Conservation (phyloP, 2,888 invertebrate species). For the Tinea trinotella region DNA sequence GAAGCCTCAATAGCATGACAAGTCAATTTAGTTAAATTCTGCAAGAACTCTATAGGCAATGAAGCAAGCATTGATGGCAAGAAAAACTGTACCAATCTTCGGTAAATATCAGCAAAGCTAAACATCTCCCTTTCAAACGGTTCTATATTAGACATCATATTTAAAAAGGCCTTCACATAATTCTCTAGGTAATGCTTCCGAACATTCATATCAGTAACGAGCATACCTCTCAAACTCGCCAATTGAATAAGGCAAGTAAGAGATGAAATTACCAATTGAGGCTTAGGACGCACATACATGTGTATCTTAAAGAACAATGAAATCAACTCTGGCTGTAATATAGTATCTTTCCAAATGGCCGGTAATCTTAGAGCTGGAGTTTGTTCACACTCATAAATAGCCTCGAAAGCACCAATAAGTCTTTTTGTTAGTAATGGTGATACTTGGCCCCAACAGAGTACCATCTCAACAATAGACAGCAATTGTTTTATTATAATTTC, state of each 20-base stretch:
- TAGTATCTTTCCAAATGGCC: constrained; percentile 81
- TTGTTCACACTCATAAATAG: constrained; percentile 78
- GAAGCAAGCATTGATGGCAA: constrained; percentile 51
- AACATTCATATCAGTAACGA: constrained; percentile 44
- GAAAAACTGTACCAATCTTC: constrained; percentile 59
- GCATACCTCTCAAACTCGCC: constrained; percentile 57
- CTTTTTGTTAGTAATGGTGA: constrained; percentile 77
- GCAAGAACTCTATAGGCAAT: constrained; percentile 54
- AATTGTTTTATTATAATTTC: constrained; percentile 76
- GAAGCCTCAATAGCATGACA: constrained; percentile 59
- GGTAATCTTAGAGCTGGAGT: constrained; percentile 75
- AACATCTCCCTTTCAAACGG: constrained; percentile 57
- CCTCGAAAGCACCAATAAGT: constrained; percentile 79
- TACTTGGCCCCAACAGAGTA: constrained; percentile 87
- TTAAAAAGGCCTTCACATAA: constrained; percentile 57
- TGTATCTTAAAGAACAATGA: constrained; percentile 88
- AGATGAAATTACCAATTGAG: constrained; percentile 82
- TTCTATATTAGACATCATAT: constrained; percentile 57
- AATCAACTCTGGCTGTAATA: constrained; percentile 81
- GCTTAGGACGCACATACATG: constrained; percentile 83
- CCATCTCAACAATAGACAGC: constrained; percentile 83
- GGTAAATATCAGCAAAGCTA: constrained; percentile 59
- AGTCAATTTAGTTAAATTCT: constrained; percentile 54
- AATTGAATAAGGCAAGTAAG: constrained; percentile 88
- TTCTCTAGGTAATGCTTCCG: constrained; percentile 62